Conservation (phyloP, 2,797 vertebrate species). For the Siniperca scherzeri region DNA sequence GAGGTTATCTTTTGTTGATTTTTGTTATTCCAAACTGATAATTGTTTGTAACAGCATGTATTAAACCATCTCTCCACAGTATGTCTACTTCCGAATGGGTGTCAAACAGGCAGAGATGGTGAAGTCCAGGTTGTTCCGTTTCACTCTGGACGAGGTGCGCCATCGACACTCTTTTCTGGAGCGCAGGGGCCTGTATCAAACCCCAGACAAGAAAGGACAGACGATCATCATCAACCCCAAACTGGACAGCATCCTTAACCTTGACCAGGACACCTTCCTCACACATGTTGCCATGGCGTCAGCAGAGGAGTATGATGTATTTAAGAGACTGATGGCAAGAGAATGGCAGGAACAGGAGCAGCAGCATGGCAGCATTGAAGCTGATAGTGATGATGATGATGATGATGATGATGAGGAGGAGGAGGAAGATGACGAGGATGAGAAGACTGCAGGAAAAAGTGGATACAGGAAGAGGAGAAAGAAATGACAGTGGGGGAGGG, state of each 20-base stretch:
- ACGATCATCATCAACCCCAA: constrained; percentile 87
- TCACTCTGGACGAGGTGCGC: constrained; percentile 85
- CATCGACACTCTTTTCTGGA: constrained; percentile 92
- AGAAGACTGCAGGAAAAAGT: constrained; percentile 48
- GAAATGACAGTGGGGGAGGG: constrained; percentile 22
- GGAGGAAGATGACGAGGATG: constrained; percentile 36
- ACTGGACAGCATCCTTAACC: constrained; percentile 85
- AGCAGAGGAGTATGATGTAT: constrained; percentile 90
- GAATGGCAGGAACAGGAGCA: constrained; percentile 83
- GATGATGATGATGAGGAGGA: constrained; percentile 36
- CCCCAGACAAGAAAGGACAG: constrained; percentile 93
- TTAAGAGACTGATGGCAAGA: constrained; percentile 88
- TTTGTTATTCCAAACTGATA: background rate
- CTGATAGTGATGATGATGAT: constrained; percentile 48
- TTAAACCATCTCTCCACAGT: constrained; percentile 82
- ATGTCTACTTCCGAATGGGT: constrained; percentile 96
- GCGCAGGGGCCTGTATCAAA: constrained; percentile 91
- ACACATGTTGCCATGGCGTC: constrained; percentile 83
- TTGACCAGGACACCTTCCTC: constrained; percentile 86
- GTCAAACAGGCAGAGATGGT: constrained; percentile 89
- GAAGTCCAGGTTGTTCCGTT: constrained; percentile 85
- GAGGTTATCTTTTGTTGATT: background rate
- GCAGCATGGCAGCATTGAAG: constrained; percentile 44
- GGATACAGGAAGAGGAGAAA: constrained; percentile 66
- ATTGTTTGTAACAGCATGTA: background rate